Evolutionary conservation across 2,797 vertebrate genomes (phyloP).

Genomic region (Malacoctenus gilli): DNA sequence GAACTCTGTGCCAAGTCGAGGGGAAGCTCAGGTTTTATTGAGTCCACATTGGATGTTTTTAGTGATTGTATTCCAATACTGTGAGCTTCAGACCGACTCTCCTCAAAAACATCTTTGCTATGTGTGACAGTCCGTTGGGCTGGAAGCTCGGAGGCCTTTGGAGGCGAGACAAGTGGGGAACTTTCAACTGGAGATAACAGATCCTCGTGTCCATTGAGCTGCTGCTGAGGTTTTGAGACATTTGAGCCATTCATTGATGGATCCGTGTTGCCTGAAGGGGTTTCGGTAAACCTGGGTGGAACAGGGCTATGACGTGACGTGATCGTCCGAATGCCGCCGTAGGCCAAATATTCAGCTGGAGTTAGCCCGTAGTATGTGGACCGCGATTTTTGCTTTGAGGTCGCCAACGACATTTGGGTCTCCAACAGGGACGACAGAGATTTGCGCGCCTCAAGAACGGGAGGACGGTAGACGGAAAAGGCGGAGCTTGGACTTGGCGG

Average conservation of each 20-base stretch:
- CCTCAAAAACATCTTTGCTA: slow-evolving; percentile 47
- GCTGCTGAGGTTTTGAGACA: slow-evolving; percentile 49
- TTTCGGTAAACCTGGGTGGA: slow-evolving; percentile 26
- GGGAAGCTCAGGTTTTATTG: slow-evolving; percentile 57
- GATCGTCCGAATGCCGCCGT: slow-evolving; percentile 71
- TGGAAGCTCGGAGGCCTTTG: slow-evolving; percentile 23
- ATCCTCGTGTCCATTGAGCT: slow-evolving; percentile 47
- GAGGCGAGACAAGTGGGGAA: slow-evolving; percentile 23
- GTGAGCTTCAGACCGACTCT: slow-evolving; percentile 52
- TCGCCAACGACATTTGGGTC: slow-evolving; percentile 66
- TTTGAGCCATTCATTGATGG: slow-evolving; percentile 37
- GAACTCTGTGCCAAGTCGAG: slow-evolving; percentile 62
- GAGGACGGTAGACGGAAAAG: slow-evolving; percentile 29
- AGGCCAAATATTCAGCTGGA: slow-evolving; percentile 76
- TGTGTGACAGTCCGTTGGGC: slow-evolving; percentile 25
- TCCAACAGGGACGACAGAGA: slow-evolving; percentile 73
- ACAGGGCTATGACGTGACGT: slow-evolving; percentile 47
- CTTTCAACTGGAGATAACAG: slow-evolving; percentile 8
- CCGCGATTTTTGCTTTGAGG: slow-evolving; percentile 67
- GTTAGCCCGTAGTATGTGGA: slow-evolving; percentile 82
- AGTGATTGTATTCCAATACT: slow-evolving; percentile 60
- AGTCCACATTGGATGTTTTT: slow-evolving; percentile 56
- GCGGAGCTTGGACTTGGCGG: slow-evolving; percentile 40
- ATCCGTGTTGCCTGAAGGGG: slow-evolving; percentile 38
- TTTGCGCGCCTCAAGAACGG: slow-evolving; percentile 68